Conservation (phyloP, 1,140 invertebrate species). For the Micrasema minimum region DNA sequence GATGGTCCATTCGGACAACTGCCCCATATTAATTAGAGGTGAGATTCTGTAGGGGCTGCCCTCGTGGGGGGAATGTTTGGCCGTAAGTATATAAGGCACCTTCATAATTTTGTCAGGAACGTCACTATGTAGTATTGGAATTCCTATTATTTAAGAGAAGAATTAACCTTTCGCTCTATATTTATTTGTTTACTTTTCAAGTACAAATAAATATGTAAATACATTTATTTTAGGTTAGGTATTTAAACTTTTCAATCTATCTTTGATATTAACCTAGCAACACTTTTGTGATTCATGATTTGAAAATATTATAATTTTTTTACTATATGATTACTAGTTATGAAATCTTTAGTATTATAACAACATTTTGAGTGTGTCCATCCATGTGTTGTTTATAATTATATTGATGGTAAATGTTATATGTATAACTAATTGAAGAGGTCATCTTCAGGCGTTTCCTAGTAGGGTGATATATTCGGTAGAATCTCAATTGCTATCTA, state of each 20-base stretch:
- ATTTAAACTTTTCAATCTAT: not conserved
- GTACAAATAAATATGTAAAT: not conserved
- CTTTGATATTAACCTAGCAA: not conserved
- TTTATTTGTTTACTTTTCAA: not conserved
- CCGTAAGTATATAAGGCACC: slow-evolving; percentile 32
- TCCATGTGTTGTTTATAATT: no score
- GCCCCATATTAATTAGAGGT: slow-evolving; percentile 50
- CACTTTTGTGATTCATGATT: no score
- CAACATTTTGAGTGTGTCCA: no score
- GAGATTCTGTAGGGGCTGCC: slow-evolving; percentile 17
- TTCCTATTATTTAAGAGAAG: slow-evolving; percentile 17
- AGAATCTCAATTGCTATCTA: no score
- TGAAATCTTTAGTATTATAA: no score
- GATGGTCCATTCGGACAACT: slow-evolving; percentile 31
- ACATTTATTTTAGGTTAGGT: not conserved
- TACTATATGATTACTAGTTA: no score
- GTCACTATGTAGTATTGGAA: slow-evolving; percentile 23
- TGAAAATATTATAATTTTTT: no score
- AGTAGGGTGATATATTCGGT: no score
- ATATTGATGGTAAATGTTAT: no score
- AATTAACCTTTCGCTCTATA: not conserved
- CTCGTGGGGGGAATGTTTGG: not conserved
- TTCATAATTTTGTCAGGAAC: slow-evolving; percentile 37
- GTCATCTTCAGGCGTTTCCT: no score
- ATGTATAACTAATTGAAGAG: no score